Evolutionary conservation across 1,140 invertebrate species (phyloP), one percentile per base, ranked within the genome.

Genomic region (Ostrea edulis): DNA sequence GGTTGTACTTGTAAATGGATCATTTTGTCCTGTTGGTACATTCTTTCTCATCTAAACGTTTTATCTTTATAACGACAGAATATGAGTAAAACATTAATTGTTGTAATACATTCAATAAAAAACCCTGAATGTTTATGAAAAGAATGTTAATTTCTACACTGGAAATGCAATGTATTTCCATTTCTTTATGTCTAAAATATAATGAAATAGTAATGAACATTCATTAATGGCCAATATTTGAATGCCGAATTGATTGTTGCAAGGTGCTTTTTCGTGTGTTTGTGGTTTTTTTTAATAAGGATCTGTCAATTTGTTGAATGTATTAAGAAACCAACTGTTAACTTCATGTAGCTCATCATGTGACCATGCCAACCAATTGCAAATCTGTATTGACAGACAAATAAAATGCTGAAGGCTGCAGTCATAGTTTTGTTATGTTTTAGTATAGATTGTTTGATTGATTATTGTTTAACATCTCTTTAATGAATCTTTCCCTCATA

Each of bases 381-480:
- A 35, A 14, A 14, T 77, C 14, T 25, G 25, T 77, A n/a, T 77
- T 77, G 12, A 77, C 68, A 29, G 25, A 77, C 68, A 77, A 77
- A 77, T 77, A 77, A 77, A 77, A 77, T 12, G 68, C 25, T 77
- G 68, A 77, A 11, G 68, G 25, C 29, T 77, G 68, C 68, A 77
- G 68, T 77, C 11, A 35, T 20, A 20, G n/a, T 62, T 62, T 17
- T 3, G 17, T 20, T 62, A 2, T 62, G 12, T 62, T 62, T n/a
- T n/a, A n/a, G n/a, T n/a, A n/a, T n/a, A n/a, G 55, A 62, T 62
- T 62, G 55, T 12, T 12, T 3, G 55, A 62, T 44, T 44, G 35
- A 1, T 2, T 44, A 5, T 44, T 44, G 35, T 44, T 44, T 44
- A 44, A 44, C 35, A 5, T 44, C 35, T 5, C 35, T 44, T 5